Evolutionary conservation across 1,140 invertebrate species (phyloP).

Genomic region (Myzus persicae): DNA sequence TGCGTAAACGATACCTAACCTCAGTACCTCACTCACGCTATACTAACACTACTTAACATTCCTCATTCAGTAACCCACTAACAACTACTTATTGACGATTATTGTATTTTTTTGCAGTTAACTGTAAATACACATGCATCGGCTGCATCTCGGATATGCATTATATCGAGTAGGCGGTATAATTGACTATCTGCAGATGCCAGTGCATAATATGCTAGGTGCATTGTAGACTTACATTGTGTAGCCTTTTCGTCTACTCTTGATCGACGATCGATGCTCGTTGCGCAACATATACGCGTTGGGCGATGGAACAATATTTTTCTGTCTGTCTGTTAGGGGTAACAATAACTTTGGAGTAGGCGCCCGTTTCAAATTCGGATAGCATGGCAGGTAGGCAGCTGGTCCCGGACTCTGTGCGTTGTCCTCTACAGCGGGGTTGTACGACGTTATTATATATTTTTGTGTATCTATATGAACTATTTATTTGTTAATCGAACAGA

Average conservation of each 20-base stretch:
- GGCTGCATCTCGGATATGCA: no score
- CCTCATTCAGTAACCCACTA: no score
- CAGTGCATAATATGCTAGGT: no score
- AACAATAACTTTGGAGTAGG: slow-evolving; percentile 7
- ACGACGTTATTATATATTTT: not conserved
- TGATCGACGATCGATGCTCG: not conserved
- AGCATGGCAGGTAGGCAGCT: slow-evolving; percentile 26
- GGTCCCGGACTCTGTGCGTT: not conserved
- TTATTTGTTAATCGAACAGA: not conserved
- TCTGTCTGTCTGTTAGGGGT: not conserved
- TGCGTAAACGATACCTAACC: no score
- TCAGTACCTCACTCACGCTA: no score
- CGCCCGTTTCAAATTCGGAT: not conserved
- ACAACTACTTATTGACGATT: no score
- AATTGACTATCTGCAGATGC: no score
- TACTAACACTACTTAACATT: no score
- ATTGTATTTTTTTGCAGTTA: no score
- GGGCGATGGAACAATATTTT: not conserved
- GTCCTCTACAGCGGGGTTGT: not conserved
- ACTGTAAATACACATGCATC: no score
- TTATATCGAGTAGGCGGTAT: no score
- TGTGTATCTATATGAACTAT: not conserved
- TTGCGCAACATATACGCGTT: not conserved
- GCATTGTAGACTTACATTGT: not conserved
- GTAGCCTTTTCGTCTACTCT: slow-evolving; percentile 15